Conservation (phyloP, 2,888 invertebrate genomes). For the Hymenopus coronatus region DNA sequence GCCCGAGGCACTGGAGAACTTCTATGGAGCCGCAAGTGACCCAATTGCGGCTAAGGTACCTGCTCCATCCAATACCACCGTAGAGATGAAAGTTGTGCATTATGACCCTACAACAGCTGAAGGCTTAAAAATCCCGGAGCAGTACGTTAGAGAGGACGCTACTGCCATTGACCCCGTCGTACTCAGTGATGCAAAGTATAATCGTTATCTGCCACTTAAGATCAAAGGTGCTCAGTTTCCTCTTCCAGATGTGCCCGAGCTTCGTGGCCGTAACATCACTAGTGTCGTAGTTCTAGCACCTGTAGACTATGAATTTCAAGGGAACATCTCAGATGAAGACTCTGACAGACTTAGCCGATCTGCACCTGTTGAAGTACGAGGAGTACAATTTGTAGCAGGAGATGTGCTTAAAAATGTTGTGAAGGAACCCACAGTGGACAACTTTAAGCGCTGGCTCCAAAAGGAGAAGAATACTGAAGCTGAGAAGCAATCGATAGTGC, state of each 20-base stretch:
- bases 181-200: conserved; percentile 68
- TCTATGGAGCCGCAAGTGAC: conserved; percentile 76
- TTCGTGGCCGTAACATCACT: conserved; percentile 73
- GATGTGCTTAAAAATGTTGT: conserved; percentile 72
- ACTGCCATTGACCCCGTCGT: conserved; percentile 43
- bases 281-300: conserved; percentile 85
- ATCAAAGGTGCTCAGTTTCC: conserved; percentile 78
- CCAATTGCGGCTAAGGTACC: conserved; percentile 54
- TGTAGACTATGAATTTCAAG: conserved; percentile 59
- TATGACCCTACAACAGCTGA: conserved; percentile 73
- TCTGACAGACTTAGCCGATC: conserved; percentile 9
- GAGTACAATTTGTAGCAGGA: conserved; percentile 70
- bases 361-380: conserved; percentile 56
- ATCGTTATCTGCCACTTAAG: conserved; percentile 79
- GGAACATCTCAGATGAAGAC: conserved; percentile 20
- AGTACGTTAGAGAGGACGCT: conserved; percentile 57
- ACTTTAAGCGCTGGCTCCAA: conserved; percentile 77
- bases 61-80: conserved; percentile 39
- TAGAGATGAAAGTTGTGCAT: conserved; percentile 82
- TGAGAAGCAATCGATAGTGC: conserved; percentile 75
- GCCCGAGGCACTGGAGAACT: conserved; percentile 81
- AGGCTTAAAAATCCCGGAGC: conserved; percentile 67
- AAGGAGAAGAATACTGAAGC: conserved; percentile 71
- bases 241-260: conserved; percentile 71
- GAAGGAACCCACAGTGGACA: conserved; percentile 70